Conservation (phyloP, 1,140 invertebrate species). For the Himalopsyche phryganea region DNA sequence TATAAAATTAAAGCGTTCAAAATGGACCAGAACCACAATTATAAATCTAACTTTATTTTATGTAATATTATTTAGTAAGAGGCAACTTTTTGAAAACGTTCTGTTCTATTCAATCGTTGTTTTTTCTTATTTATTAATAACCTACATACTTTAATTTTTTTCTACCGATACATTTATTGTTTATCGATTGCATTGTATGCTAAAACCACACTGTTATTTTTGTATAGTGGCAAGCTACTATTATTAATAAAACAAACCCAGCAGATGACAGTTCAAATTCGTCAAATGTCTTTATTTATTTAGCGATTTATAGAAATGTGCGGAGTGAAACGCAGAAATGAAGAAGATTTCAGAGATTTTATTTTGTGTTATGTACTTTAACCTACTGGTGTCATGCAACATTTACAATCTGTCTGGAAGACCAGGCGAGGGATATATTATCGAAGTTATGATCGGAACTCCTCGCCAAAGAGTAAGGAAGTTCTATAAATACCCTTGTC, state of each 20-base stretch:
- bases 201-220: background rate
- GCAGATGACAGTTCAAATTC: slow-evolving; percentile 20
- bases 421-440: slow-evolving; percentile 29
- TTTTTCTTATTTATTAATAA: no score
- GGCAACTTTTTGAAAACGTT: no score
- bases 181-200: no score
- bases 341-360: slow-evolving; percentile 12
- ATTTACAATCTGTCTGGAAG: slow-evolving; percentile 25
- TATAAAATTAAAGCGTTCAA: no score
- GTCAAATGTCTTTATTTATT: slow-evolving; percentile 14
- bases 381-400: slow-evolving; percentile 11
- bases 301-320: slow-evolving; percentile 16
- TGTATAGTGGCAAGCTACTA: background rate
- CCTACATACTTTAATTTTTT: no score
- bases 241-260: slow-evolving; percentile 23
- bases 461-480: slow-evolving; percentile 24
- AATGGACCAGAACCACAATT: no score
- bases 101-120: no score
- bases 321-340: slow-evolving; percentile 9
- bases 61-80: no score
- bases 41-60: no score
- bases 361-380: slow-evolving; percentile 18
- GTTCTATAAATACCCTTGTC: slow-evolving; percentile 5
- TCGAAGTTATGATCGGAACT: slow-evolving; percentile 25
- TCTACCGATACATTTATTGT: no score